phyloP scores from a whole-genome alignment of 2,113 vertebrate genomes.

The Nyctibius bracteatus region DNA sequence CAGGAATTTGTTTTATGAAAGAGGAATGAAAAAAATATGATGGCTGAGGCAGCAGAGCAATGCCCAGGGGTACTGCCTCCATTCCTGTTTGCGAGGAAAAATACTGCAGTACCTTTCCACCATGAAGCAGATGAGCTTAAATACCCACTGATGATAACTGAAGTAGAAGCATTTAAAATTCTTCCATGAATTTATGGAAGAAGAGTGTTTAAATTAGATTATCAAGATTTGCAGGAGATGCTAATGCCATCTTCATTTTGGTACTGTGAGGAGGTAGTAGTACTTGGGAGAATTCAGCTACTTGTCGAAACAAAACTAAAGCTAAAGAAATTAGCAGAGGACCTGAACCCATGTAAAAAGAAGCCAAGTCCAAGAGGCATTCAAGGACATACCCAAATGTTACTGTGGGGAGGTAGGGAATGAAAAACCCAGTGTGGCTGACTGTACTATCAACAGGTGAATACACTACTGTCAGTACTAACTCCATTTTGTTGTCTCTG shows the following conservation, averaged over 20 bases:
- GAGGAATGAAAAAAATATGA: background rate
- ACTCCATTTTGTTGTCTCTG: background rate
- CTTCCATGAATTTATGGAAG: background rate
- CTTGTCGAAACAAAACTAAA: background rate
- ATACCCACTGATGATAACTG: background rate
- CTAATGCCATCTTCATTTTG: fast-evolving
- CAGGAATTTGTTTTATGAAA: background rate
- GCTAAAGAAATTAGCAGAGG: background rate
- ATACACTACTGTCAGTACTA: background rate
- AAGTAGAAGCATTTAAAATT: background rate
- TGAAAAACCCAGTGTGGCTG: background rate
- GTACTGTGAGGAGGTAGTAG: background rate
- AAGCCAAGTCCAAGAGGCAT: background rate
- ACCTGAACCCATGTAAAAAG: background rate
- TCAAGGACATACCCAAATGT: background rate
- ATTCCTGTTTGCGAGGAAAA: background rate
- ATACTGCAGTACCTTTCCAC: background rate
- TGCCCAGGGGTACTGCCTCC: background rate
- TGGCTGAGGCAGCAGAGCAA: background rate
- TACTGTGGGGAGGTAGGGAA: background rate
- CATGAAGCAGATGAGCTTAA: background rate
- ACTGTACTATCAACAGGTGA: background rate
- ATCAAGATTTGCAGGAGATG: background rate
- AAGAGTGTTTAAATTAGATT: background rate
- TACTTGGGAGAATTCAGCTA: background rate